Evolutionary conservation across 2,113 vertebrate genomes (phyloP).

Genomic region (Scolopax mira): DNA sequence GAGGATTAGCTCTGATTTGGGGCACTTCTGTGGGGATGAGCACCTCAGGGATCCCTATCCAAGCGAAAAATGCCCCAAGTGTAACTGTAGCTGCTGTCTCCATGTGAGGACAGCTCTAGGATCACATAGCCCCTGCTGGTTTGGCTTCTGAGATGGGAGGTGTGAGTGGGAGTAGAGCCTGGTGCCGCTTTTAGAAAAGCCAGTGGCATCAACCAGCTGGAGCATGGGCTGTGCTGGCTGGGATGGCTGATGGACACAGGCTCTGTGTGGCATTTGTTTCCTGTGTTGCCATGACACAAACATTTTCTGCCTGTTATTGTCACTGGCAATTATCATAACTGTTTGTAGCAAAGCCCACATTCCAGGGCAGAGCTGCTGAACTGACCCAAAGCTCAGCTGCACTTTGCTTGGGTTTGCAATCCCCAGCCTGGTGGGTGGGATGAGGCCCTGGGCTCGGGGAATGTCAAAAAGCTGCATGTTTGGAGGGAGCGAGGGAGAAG

Average conservation of each 20-base stretch:
- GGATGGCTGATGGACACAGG: neutral
- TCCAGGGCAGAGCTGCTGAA: neutral
- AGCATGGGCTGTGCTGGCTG: neutral
- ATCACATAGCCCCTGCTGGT: accelerated
- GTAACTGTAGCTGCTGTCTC: neutral
- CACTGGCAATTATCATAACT: slow-evolving; percentile 17
- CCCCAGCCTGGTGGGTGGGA: neutral
- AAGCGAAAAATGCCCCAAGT: accelerated
- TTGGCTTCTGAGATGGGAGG: neutral
- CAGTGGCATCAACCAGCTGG: accelerated
- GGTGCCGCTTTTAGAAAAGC: neutral
- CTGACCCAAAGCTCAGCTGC: slow-evolving; percentile 24
- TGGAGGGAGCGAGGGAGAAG: neutral
- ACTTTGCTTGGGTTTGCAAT: neutral
- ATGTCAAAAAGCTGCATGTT: neutral
- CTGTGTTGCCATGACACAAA: slow-evolving; percentile 11
- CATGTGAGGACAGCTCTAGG: neutral
- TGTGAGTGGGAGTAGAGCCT: accelerated
- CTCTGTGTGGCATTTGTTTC: neutral
- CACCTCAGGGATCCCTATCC: neutral
- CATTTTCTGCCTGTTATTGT: slow-evolving; percentile 22
- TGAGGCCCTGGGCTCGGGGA: neutral
- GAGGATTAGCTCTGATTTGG: neutral
- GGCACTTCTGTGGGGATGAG: neutral
- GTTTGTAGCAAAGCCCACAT: slow-evolving; percentile 3